These are phyloP conservation scores for Saguinus imperator DNA, from an alignment of 2,113 vertebrate species.

Conservation along the genomic window DNA sequence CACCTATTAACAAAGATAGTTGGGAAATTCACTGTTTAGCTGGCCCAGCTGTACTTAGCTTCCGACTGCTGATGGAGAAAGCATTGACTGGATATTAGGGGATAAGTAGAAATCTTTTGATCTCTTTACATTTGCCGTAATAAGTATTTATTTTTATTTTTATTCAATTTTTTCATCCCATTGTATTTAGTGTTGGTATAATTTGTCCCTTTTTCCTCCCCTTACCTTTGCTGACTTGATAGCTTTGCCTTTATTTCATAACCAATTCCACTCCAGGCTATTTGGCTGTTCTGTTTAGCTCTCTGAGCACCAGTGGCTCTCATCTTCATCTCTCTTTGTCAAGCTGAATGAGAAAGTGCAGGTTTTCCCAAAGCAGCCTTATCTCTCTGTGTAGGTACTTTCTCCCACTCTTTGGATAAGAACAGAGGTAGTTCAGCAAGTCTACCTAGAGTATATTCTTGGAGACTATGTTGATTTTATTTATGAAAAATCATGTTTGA, in stretches of 20 bases:
- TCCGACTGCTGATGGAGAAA: neutral
- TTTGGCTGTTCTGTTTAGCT: no score
- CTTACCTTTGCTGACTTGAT: neutral
- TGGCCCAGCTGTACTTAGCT: neutral
- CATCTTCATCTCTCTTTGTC: neutral
- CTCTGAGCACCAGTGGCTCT: neutral
- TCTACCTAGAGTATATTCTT: neutral
- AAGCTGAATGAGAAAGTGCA: neutral
- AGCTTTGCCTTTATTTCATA: neutral
- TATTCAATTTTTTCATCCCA: neutral
- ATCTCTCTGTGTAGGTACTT: neutral
- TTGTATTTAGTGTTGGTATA: neutral
- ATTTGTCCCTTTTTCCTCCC: neutral
- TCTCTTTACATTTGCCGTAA: neutral
- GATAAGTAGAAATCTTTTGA: neutral
- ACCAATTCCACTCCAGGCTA: neutral
- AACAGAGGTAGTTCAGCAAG: neutral
- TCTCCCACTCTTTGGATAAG: neutral
- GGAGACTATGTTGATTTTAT: neutral
- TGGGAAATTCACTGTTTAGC: neutral
- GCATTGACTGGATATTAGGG: neutral
- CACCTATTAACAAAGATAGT: neutral
- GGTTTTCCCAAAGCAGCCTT: fast-evolving
- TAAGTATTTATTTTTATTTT: neutral
- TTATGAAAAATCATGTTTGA: neutral